Base-by-base conservation (phyloP, 2,888 invertebrate species). In the Cheilosia pagana region DNA sequence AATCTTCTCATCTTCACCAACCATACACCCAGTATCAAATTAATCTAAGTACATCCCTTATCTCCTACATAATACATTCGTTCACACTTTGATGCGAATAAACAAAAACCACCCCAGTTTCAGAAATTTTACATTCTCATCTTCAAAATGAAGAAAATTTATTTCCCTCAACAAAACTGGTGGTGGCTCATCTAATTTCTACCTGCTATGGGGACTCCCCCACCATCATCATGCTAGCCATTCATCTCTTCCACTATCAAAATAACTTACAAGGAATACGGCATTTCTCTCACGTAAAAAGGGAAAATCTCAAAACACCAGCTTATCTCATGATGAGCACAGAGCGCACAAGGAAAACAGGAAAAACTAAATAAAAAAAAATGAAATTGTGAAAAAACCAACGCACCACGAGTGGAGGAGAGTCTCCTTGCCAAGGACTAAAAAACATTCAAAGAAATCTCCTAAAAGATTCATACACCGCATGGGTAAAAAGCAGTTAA, bases 401-500 rank as follows among this genome's bases (percentile, higher is more conserved):
- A 79, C 83, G 79, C 83, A 79, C 52, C 28, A 55, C 41, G 25
- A 25, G n/a, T 23, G 23, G 16, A 10, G 39, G 50, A 62, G 60
- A 62, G 60, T 75, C 28, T 65, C 60, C 57, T 39, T 71, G 50
- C 31, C 60, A 62, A 23, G 10, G 45, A 28, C 25, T 39, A 52
- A 63, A 52, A 57, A 48, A 65, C 25, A 65, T 76, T 67, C 71
- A 60, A 10, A 62, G 55, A 59, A 85, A 85, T 85, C 85, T 85
- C 67, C 65, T 85, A 76, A 85, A 85, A 85, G 81, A 81, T 85
- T 81, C 85, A 81, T 85, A 71, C 75, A 85, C 81, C 76, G 75
- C 67, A 65, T 60, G 57, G 85, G 81, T 85, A 85, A 85, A 85
- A 85, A 76, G 67, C 81, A 81, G 85, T 85, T 85, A 85, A 85